A percentile compares a stretch with the other conserved stretches of the same genome.
phyloP scores from a whole-genome alignment of 37 sponge, comb jelly and placozoan genomes.

The Beroe ovata region DNA sequence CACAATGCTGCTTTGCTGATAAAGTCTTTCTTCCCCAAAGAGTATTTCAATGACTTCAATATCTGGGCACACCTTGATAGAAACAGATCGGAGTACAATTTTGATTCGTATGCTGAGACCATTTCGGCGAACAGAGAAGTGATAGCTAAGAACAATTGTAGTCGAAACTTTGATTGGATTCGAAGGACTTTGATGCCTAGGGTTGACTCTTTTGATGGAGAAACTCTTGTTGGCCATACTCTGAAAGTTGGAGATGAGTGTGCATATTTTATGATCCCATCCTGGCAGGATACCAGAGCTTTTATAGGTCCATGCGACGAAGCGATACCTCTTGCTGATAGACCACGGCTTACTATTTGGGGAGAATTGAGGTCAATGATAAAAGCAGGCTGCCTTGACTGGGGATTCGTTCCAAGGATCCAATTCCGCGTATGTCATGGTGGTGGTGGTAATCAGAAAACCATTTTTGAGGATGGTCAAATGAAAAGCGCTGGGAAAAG shows the following conservation, averaged over 20 bases:
- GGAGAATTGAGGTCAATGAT: background rate
- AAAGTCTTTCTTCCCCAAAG: constrained; percentile 13
- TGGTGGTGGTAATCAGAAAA: background rate
- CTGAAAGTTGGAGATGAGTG: background rate
- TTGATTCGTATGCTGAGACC: background rate
- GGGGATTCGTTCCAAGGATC: background rate
- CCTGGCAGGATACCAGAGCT: too few relatives aligned
- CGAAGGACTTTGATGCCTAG: constrained; percentile 21
- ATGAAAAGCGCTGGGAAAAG: background rate
- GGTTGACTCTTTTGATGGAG: constrained; percentile 12
- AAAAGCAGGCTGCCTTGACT: background rate
- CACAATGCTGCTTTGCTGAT: background rate
- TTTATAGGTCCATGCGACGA: too few relatives aligned
- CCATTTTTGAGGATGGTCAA: background rate
- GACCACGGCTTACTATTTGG: background rate
- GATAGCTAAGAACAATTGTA: background rate
- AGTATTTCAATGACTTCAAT: background rate
- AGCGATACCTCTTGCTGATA: background rate
- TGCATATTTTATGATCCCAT: too few relatives aligned
- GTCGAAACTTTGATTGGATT: constrained; percentile 8
- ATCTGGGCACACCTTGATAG: background rate
- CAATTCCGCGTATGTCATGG: background rate
- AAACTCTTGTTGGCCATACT: background rate
- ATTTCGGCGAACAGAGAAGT: background rate
- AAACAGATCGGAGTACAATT: background rate